These are phyloP conservation scores for Troglohyphantes excavatus DNA, from an alignment of 2,888 invertebrate species.

Conservation along the genomic window DNA sequence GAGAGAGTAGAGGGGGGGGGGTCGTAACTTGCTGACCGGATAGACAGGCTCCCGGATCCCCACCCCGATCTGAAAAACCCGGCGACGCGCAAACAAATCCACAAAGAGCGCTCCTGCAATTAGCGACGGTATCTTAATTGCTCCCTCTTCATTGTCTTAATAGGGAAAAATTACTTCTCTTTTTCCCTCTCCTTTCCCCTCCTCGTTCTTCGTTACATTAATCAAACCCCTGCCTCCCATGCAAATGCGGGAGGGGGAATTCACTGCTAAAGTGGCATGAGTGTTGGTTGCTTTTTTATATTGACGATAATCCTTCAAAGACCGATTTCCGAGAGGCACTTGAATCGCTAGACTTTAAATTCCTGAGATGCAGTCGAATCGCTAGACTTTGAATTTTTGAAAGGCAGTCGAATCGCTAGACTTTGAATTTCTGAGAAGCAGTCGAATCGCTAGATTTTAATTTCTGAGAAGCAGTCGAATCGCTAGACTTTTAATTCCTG, in stretches of 20 bases:
- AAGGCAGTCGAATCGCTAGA: too few species aligned
- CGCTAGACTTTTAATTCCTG: too few species aligned
- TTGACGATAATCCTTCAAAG: too few species aligned
- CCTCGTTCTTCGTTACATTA: constrained; percentile 72
- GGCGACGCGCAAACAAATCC: constrained; percentile 75
- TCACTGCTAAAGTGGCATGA: background rate
- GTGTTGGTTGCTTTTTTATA: too few species aligned
- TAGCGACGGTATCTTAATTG: constrained; percentile 75
- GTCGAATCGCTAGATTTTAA: too few species aligned
- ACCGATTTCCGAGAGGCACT: too few species aligned
- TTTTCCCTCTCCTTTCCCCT: constrained; percentile 14
- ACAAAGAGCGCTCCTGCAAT: constrained; percentile 62
- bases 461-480: too few species aligned
- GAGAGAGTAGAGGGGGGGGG: background rate
- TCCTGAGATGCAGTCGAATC: too few species aligned
- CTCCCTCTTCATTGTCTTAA: constrained; percentile 73
- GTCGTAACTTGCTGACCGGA: constrained; percentile 66
- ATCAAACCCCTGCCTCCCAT: constrained; percentile 51
- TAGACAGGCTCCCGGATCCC: constrained; percentile 15
- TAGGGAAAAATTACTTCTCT: constrained; percentile 71
- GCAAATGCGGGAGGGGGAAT: constrained; percentile 31
- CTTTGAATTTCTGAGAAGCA: too few species aligned
- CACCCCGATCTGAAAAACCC: constrained; percentile 54
- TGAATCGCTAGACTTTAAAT: too few species aligned
- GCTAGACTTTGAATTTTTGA: too few species aligned